Percentiles rank a stretch among this genome's conserved stretches.
Conservation (phyloP, 2,797 vertebrate genomes). For the Alca torda region DNA sequence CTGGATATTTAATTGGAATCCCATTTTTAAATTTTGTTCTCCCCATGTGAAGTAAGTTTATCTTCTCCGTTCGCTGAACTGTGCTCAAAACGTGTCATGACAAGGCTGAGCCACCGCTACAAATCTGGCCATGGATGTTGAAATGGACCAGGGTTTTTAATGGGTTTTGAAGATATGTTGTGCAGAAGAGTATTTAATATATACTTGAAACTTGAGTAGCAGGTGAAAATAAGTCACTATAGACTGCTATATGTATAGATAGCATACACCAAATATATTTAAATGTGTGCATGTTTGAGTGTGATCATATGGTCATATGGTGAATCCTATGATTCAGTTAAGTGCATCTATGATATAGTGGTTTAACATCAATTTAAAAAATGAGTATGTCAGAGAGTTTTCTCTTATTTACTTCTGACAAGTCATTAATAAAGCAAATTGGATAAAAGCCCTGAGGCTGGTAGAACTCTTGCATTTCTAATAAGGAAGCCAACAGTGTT, state of each 20-base stretch:
- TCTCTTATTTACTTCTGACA: constrained; percentile 54
- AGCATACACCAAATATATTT: not conserved
- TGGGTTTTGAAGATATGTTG: not conserved
- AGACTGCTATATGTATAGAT: not conserved
- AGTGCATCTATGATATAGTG: not conserved
- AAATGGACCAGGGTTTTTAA: not conserved
- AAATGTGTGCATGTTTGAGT: not conserved
- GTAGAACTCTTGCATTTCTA: constrained; percentile 26
- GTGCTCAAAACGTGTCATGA: not conserved
- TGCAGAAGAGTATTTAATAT: not conserved
- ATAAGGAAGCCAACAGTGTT: not conserved
- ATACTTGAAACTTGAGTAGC: not conserved
- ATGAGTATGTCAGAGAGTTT: constrained; percentile 1
- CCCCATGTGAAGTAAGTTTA: not conserved
- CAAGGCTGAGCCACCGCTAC: not conserved
- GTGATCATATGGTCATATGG: not conserved
- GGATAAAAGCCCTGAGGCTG: constrained; percentile 44
- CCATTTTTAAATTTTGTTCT: not conserved
- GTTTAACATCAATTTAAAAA: constrained; percentile 5
- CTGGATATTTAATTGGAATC: not conserved
- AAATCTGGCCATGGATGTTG: not conserved
- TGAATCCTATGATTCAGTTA: not conserved
- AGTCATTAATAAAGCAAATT: constrained; percentile 57
- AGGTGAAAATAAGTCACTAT: not conserved
- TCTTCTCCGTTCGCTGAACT: not conserved